Evolutionary conservation across 2,888 invertebrate species (phyloP).

Genomic region (Nudaria mundana): DNA sequence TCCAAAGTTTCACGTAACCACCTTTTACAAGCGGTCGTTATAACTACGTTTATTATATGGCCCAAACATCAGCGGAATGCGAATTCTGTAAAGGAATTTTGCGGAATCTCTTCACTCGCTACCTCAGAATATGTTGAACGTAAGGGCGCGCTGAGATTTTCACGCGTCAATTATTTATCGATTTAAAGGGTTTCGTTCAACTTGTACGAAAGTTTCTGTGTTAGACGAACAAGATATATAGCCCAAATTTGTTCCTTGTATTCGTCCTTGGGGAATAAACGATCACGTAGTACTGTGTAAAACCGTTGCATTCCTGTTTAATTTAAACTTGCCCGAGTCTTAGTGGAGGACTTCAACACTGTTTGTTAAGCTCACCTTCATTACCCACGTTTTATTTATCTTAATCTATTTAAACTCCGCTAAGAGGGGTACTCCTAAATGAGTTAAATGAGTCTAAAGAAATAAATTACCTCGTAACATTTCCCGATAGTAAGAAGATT

Average conservation of each 20-base stretch:
- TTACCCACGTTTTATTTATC: constrained; percentile 43
- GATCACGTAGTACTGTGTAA: constrained; percentile 17
- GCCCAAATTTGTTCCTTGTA: constrained; percentile 4
- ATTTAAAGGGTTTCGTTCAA: constrained; percentile 10
- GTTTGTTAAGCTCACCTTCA: constrained; percentile 42
- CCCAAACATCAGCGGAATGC: constrained; percentile 27
- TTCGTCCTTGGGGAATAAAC: constrained; percentile 9
- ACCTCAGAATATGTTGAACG: constrained; percentile 27
- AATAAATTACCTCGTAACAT: constrained; percentile 43
- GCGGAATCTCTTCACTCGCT: constrained; percentile 35
- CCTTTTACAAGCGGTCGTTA: constrained; percentile 15
- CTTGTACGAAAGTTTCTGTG: constrained; percentile 2
- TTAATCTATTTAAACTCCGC: constrained; percentile 48
- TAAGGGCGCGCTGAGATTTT: constrained; percentile 15
- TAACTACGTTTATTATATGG: constrained; percentile 28
- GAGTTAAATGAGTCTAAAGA: constrained; percentile 36
- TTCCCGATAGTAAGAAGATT: constrained; percentile 52
- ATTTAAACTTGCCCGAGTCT: constrained; percentile 39
- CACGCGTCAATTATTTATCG: constrained; percentile 22
- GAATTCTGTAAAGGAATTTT: constrained; percentile 38
- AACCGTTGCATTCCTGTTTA: constrained; percentile 34
- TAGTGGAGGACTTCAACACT: constrained; percentile 42
- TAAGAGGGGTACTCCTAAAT: constrained; percentile 27
- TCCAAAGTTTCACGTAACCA: constrained; percentile 20
- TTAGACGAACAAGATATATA: background rate